phyloP scores from a whole-genome alignment of 2,888 invertebrate species.

The Amphipyra berbera region DNA sequence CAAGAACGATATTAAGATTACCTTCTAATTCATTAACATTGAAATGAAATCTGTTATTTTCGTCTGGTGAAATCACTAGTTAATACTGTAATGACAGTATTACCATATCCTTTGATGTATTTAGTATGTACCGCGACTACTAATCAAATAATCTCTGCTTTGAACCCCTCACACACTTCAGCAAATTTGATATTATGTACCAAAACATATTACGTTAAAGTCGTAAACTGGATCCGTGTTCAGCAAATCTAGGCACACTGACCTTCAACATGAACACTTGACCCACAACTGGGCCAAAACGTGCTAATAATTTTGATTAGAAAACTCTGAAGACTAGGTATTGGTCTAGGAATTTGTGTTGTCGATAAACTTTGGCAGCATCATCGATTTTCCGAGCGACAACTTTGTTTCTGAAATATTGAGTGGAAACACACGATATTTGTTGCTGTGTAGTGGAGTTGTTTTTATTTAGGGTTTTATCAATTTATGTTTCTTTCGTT shows the following conservation, averaged over 20 bases:
- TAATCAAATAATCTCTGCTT: conserved; percentile 20
- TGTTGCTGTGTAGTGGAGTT: background rate
- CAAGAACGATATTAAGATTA: no score
- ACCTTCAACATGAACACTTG: conserved; percentile 34
- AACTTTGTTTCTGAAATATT: conserved; percentile 20
- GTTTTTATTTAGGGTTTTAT: background rate
- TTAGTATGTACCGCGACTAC: background rate
- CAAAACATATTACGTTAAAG: conserved; percentile 29
- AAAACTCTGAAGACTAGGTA: conserved; percentile 46
- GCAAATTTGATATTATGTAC: conserved; percentile 34
- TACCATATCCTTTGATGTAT: conserved; percentile 25
- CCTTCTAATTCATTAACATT: no score
- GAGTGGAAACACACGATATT: conserved; percentile 1
- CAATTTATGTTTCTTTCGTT: no score
- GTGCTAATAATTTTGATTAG: conserved; percentile 58
- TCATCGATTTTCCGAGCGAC: conserved; percentile 40
- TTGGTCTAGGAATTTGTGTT: conserved; percentile 51
- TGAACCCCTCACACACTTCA: conserved; percentile 21
- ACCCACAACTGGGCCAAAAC: conserved; percentile 45
- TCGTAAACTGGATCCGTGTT: conserved; percentile 24
- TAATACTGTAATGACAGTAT: background rate
- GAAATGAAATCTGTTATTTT: no score
- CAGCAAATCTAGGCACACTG: conserved; percentile 33
- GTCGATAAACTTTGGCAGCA: conserved; percentile 37
- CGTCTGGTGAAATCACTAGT: background rate